phyloP scores from a whole-genome alignment of 2,113 vertebrate species.

The Brachyhypopomus occidentalis region DNA sequence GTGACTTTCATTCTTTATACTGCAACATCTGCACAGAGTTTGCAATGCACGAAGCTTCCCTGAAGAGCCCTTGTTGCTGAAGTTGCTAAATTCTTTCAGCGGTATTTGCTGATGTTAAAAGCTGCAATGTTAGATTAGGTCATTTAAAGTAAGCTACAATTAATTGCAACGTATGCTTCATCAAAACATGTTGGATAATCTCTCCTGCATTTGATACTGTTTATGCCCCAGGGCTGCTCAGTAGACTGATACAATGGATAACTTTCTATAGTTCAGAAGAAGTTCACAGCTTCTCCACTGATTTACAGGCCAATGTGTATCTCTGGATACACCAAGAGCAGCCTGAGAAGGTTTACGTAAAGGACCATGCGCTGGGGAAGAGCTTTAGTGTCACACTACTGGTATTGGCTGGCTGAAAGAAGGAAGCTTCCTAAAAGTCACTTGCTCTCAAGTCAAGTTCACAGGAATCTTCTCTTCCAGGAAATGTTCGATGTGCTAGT shows the following conservation, averaged over 20 bases:
- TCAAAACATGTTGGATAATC: not conserved
- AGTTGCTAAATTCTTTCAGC: constrained; percentile 35
- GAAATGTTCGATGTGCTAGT: not conserved
- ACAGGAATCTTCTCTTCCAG: constrained; percentile 21
- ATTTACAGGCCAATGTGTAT: constrained; percentile 35
- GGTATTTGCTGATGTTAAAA: constrained; percentile 30
- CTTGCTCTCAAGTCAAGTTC: constrained; percentile 38
- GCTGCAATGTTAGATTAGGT: constrained; percentile 31
- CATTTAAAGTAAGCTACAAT: constrained; percentile 4
- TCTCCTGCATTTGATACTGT: not conserved
- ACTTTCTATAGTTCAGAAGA: not conserved
- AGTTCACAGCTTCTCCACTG: constrained; percentile 25
- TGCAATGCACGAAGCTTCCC: constrained; percentile 24
- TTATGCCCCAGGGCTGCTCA: not conserved
- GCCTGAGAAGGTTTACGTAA: constrained; percentile 43
- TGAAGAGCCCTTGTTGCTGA: constrained; percentile 35
- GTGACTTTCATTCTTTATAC: constrained; percentile 29
- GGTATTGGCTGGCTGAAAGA: constrained; percentile 43
- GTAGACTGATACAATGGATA: constrained; percentile 1
- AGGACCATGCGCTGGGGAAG: constrained; percentile 37
- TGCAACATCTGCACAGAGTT: constrained; percentile 32
- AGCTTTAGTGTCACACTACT: constrained; percentile 36
- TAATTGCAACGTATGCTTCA: not conserved
- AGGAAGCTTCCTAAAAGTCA: constrained; percentile 39
- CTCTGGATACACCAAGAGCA: constrained; percentile 31